Conservation (phyloP, 2,888 invertebrate genomes). For the Quadroppia sp. region DNA sequence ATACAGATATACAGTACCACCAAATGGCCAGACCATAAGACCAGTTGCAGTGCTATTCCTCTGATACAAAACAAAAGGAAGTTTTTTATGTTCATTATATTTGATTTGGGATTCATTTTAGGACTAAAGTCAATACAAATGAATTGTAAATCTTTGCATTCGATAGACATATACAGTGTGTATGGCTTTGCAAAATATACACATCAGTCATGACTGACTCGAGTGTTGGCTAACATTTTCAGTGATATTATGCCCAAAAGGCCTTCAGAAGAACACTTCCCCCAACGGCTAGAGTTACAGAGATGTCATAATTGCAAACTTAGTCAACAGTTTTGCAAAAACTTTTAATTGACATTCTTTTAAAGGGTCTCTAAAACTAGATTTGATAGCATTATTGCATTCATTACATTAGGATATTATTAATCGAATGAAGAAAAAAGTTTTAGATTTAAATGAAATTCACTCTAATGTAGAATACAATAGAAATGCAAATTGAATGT, state of each 20-base stretch:
- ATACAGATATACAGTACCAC: not conserved
- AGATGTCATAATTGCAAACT: constrained; percentile 15
- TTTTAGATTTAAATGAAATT: not conserved
- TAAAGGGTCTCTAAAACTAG: not conserved
- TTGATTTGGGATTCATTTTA: constrained; percentile 10
- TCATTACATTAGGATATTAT: constrained; percentile 15
- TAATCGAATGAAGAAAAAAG: not conserved
- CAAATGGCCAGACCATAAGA: not conserved
- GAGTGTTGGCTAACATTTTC: not conserved
- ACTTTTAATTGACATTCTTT: constrained; percentile 14
- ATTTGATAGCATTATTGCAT: not conserved
- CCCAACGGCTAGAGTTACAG: not conserved
- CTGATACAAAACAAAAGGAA: constrained; percentile 25
- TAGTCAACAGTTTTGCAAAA: constrained; percentile 6
- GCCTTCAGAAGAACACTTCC: not conserved
- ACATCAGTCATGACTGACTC: not conserved
- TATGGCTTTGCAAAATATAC: constrained; percentile 15
- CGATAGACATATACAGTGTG: not conserved
- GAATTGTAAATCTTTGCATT: not conserved
- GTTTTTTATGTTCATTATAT: constrained; percentile 31
- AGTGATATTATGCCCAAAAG: constrained; percentile 7
- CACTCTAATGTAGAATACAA: not conserved
- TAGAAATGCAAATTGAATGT: constrained; percentile 28
- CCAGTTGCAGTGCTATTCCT: not conserved
- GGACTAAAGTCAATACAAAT: constrained; percentile 11